Percentiles rank a stretch among this genome's conserved stretches.
These are phyloP conservation scores for Cataglyphis altisquamis DNA, from an alignment of 2,888 invertebrate species.

Conservation along the genomic window DNA sequence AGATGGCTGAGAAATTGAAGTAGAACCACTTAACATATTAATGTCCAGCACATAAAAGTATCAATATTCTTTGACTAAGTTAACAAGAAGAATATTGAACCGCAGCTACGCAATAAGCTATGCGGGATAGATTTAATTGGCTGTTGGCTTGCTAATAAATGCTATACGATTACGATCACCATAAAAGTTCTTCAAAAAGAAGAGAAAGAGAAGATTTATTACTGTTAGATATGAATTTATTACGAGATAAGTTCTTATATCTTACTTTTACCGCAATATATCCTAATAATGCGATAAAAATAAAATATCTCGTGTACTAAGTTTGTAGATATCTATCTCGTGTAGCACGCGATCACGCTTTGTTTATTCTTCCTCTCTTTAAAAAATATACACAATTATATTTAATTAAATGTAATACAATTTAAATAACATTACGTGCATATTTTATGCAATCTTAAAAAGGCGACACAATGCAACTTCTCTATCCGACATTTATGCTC, in stretches of 20 bases:
- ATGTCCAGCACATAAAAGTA: slow-evolving; percentile 38
- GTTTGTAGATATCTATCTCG: slow-evolving; percentile 25
- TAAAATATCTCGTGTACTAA: not conserved
- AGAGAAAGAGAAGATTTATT: slow-evolving; percentile 2
- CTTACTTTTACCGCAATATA: not conserved
- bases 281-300: slow-evolving; percentile 14
- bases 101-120: slow-evolving; percentile 48
- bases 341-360: slow-evolving; percentile 55
- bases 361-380: slow-evolving; percentile 14
- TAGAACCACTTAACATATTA: slow-evolving; percentile 42
- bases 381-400: not conserved
- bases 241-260: not conserved
- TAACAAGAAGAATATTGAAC: slow-evolving; percentile 50
- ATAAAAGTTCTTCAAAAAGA: slow-evolving; percentile 4
- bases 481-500: slow-evolving; percentile 24
- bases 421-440: slow-evolving; percentile 41
- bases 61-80: slow-evolving; percentile 37
- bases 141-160: slow-evolving; percentile 82
- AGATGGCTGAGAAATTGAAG: slow-evolving; percentile 47
- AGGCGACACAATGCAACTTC: slow-evolving; percentile 8
- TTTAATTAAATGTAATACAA: slow-evolving; percentile 53
- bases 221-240: not conserved
- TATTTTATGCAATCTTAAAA: not conserved
- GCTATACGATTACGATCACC: slow-evolving; percentile 55
- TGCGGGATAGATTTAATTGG: slow-evolving; percentile 74